Evolutionary conservation across 2,113 vertebrate species (phyloP), one percentile per base, ranked within the genome.

Genomic region (Polyodon spathula): DNA sequence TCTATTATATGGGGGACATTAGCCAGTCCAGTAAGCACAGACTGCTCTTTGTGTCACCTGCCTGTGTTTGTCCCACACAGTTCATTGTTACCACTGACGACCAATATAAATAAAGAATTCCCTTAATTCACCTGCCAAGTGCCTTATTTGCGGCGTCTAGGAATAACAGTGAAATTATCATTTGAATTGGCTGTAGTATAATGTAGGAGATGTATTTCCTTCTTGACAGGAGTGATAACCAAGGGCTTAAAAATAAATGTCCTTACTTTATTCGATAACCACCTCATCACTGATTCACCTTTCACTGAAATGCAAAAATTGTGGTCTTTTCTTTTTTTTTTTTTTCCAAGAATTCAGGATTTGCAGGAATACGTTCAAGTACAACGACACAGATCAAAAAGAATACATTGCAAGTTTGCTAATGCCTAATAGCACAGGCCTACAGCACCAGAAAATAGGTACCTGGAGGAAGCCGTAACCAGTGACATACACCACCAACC

Each of bases 111-210:
- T 10, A 50, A n/a, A 50, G 11, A 5, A 50, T 50, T 50, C 12
- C 48, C 48, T 50, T 50, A 50, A 50, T 50, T 14, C 48, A 50
- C 48, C 48, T 50, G 48, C 48, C 48, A 50, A 50, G 15, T n/a
- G 48, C 48, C 48, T 50, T n/a, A 50, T 50, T 50, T 50, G 48
- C 15, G 15, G 48, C 14, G 48, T 4, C 48, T 50, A 11, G 48
- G 43, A n/a, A 50, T 6, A n/a, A 50, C 12, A n/a, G 14, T n/a
- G 48, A 50, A 50, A 50, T 27, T 27, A 27, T 27, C 27, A 50
- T n/a, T 6, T 50, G 48, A 50, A 50, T 50, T 12, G 12, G 48
- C 6, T 50, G 15, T 50, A 50, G 12, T 50, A n/a, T n/a, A 50
- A 11, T 6, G 14, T 50, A 50, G 15, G 5, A 50, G 48, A 11